Evolutionary conservation across 1,140 invertebrate species (phyloP).

Genomic region (Stegodyphus mimosarum): DNA sequence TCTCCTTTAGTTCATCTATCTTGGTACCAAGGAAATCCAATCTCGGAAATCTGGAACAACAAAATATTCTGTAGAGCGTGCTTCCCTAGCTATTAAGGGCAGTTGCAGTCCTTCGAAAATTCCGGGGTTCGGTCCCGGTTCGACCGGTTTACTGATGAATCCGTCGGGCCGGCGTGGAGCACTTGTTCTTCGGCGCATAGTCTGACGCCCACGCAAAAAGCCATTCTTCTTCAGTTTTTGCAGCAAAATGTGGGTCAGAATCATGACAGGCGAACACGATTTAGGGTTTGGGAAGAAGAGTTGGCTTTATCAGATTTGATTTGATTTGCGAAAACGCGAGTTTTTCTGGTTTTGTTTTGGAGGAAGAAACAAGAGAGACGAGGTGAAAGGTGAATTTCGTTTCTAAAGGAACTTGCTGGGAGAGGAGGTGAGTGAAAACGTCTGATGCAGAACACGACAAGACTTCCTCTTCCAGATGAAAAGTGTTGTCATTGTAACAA

Average conservation of each 20-base stretch:
- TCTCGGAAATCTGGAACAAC: too few relatives aligned
- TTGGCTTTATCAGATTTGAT: conserved; percentile 28
- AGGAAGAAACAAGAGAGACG: conserved; percentile 4
- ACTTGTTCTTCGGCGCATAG: neutral
- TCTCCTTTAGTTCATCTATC: too few relatives aligned
- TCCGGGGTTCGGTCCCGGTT: neutral
- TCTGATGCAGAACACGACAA: too few relatives aligned
- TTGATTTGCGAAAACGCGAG: conserved; percentile 19
- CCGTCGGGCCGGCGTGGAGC: neutral
- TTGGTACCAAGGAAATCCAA: too few relatives aligned
- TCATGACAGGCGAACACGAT: conserved; percentile 38
- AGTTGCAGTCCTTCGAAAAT: conserved; percentile 3
- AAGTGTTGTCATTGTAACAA: too few relatives aligned
- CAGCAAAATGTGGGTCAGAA: conserved; percentile 40
- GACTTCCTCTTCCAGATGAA: too few relatives aligned
- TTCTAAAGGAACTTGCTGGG: too few relatives aligned
- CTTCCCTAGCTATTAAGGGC: conserved; percentile 3
- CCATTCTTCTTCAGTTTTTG: too few relatives aligned
- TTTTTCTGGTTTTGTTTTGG: conserved; percentile 35
- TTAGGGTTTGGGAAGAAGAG: conserved; percentile 14
- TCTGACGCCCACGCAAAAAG: neutral
- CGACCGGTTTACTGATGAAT: conserved; percentile 26
- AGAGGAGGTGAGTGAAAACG: too few relatives aligned
- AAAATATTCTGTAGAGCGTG: too few relatives aligned
- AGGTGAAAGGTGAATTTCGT: conserved; percentile 36